Evolutionary conservation across 1,140 invertebrate genomes (phyloP), one percentile per base, ranked within the genome.

Genomic region (Drosophila fuyamai): DNA sequence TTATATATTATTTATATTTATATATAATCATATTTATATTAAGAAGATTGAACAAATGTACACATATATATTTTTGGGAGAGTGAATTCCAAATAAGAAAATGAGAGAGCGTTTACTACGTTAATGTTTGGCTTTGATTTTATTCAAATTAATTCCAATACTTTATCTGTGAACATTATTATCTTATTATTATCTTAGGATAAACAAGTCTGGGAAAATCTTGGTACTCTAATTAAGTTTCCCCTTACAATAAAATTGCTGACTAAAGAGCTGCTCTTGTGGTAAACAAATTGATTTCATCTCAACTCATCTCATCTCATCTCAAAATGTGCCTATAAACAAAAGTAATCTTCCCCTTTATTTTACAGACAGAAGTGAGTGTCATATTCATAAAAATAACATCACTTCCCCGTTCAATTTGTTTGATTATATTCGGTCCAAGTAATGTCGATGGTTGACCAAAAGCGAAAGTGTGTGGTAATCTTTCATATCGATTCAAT

Each of bases 401-500:
- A 32, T 14, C 7, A 14, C 9, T 35, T 18, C 8, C 55, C 6
- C n/a, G 10, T 6, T 61, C 61, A 41, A 65, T 65, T 46, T 65
- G 41, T 10, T 46, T 65, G 60, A 63, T 63, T 63, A 63, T 60
- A 16, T n/a, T 59, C 9, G 27, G 51, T 36, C 29, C 55, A 13
- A 63, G 16, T 60, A 23, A 63, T 60, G 60, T 43, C 60, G 35
- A 40, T 44, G 60, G 47, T 54, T 51, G 50, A 36, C 32, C 65
- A 54, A 18, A 48, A 7, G 1, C 38, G 38, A 32, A n/a, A 41
- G 27, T 18, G 32, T 43, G 43, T 9, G 38, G 43, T 47, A 47
- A 48, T 55, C 50, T 67, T 67, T 67, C 65, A 68, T 57, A 57
- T 57, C 68, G 43, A 38, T 48, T 41, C 66, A 38, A 55, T 65